phyloP scores from a whole-genome alignment of 2,888 invertebrate genomes.

The Drosophila affinis region DNA sequence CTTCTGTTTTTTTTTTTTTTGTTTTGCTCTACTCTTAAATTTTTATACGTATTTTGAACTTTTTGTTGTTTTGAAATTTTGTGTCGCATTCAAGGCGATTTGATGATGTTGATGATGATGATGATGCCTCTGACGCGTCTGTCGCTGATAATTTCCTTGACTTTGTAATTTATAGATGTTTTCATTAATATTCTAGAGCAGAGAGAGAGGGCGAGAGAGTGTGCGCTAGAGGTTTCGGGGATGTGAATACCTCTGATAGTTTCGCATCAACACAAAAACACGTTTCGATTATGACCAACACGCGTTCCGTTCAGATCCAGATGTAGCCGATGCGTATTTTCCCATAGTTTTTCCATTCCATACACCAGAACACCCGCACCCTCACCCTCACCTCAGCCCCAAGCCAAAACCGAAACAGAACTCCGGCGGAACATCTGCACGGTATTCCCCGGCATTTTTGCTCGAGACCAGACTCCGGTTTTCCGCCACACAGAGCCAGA shows the following conservation, averaged over 20 bases:
- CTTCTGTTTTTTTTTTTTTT: background rate
- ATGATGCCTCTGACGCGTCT: slow-evolving; percentile 53
- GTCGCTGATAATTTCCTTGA: slow-evolving; percentile 74
- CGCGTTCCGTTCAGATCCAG: slow-evolving; percentile 47
- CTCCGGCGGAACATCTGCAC: slow-evolving; percentile 33
- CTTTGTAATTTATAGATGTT: slow-evolving; percentile 76
- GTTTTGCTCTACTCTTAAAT: background rate
- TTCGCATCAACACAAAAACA: slow-evolving; percentile 40
- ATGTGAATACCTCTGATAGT: slow-evolving; percentile 19
- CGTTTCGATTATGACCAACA: slow-evolving; percentile 61
- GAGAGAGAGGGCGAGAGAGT: too few species aligned
- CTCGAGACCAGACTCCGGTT: slow-evolving; percentile 15
- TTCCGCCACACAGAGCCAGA: background rate
- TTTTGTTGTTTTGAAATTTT: slow-evolving; percentile 23
- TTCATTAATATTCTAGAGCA: slow-evolving; percentile 54
- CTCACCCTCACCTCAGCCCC: too few species aligned
- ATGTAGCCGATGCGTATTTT: slow-evolving; percentile 44
- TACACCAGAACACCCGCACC: too few species aligned
- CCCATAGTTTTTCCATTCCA: slow-evolving; percentile 16
- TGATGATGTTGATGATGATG: slow-evolving; percentile 35
- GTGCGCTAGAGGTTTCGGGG: background rate
- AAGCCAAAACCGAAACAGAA: background rate
- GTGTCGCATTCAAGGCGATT: slow-evolving; percentile 39
- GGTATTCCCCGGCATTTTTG: slow-evolving; percentile 33
- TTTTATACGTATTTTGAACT: slow-evolving; percentile 31